These are phyloP conservation scores for Drosophila nasuta DNA, from an alignment of 1,140 invertebrate species.

Conservation along the genomic window DNA sequence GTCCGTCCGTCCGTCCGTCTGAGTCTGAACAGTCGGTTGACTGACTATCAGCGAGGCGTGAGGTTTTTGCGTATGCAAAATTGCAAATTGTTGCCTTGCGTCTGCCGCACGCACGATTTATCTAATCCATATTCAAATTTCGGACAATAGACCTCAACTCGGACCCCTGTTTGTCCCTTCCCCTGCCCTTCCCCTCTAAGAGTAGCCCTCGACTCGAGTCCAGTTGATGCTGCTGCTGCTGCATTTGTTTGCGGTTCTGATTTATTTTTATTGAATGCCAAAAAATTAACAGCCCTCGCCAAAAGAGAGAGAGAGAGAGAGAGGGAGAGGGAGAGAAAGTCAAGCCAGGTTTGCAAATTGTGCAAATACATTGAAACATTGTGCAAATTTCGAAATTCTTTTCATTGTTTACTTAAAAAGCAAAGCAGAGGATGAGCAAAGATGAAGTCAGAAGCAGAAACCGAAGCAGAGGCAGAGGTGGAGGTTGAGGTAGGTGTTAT, in stretches of 20 bases:
- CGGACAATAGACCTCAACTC: slow-evolving; percentile 33
- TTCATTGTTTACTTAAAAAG: slow-evolving; percentile 28
- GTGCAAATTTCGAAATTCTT: slow-evolving; percentile 29
- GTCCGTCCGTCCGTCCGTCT: slow-evolving; percentile 12
- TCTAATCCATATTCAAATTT: slow-evolving; percentile 82
- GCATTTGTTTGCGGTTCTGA: slow-evolving; percentile 76
- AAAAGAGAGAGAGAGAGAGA: neutral
- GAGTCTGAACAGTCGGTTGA: too few relatives aligned
- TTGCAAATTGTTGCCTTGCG: slow-evolving; percentile 47
- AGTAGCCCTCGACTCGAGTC: slow-evolving; percentile 11
- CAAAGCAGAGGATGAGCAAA: neutral
- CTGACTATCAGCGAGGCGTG: slow-evolving; percentile 43
- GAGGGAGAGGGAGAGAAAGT: too few relatives aligned
- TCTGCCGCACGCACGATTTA: slow-evolving; percentile 69
- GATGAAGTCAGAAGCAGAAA: neutral
- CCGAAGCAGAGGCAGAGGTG: neutral
- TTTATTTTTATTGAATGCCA: slow-evolving; percentile 79
- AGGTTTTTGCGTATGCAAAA: slow-evolving; percentile 61
- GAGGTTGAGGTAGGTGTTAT: slow-evolving; percentile 16
- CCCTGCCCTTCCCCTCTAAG: neutral
- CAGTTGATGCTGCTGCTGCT: slow-evolving; percentile 28
- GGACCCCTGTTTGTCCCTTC: neutral
- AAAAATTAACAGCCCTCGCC: slow-evolving; percentile 49
- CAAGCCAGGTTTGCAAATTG: slow-evolving; percentile 40
- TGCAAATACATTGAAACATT: slow-evolving; percentile 42